Percentiles rank a stretch among this genome's conserved stretches.
Conservation (phyloP, 2,888 invertebrate genomes). For the Cinara cedri region DNA sequence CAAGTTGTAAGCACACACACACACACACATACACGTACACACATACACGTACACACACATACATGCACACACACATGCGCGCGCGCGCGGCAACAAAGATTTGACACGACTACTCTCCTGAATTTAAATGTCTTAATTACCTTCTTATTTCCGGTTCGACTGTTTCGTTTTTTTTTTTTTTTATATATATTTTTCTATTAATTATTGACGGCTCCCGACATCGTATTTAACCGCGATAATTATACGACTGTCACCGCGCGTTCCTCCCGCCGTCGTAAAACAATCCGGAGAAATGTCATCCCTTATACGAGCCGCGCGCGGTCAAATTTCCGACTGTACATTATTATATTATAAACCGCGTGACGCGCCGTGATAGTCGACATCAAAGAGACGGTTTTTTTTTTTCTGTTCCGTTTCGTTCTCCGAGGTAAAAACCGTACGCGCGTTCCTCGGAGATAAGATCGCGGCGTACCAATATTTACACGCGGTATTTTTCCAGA, state of each 20-base stretch:
- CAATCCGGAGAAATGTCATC: no score
- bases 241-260: no score
- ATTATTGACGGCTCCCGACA: constrained; percentile 1
- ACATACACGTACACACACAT: not conserved
- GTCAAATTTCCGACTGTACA: no score
- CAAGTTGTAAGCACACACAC: constrained; percentile 30
- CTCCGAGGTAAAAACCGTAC: constrained; percentile 16
- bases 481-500: no score
- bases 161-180: no score
- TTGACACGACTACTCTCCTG: constrained; percentile 45
- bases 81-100: constrained; percentile 21
- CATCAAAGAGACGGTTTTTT: not conserved
- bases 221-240: no score
- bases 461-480: constrained; percentile 34
- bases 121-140: constrained; percentile 51
- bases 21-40: not conserved
- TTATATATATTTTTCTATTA: no score
- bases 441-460: constrained; percentile 7
- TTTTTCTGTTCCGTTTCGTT: not conserved
- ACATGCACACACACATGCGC: not conserved
- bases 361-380: not conserved
- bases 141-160: constrained; percentile 43
- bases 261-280: no score
- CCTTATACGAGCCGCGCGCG: no score
- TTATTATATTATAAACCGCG: not conserved